Conservation (phyloP, 2,113 vertebrate species). For the Carettochelys insculpta region DNA sequence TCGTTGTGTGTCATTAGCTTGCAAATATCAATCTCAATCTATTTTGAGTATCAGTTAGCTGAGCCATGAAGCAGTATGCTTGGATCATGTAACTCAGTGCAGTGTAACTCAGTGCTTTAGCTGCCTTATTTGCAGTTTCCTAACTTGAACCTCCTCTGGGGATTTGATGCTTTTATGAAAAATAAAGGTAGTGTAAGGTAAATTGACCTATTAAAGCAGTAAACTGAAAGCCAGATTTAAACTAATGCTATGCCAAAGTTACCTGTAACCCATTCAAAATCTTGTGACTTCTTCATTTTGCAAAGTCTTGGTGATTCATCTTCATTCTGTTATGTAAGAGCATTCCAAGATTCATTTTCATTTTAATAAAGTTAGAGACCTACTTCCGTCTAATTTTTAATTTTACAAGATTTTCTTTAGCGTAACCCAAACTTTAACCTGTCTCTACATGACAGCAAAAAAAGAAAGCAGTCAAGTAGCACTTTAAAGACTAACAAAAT, state of each 20-base stretch:
- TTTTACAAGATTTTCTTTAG: not conserved
- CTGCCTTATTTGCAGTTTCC: not conserved
- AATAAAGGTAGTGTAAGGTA: not conserved
- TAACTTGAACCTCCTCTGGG: not conserved
- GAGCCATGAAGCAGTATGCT: not conserved
- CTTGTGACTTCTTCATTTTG: not conserved
- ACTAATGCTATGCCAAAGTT: not conserved
- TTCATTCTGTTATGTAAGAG: conserved; percentile 18
- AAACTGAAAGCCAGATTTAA: not conserved
- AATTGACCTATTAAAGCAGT: not conserved
- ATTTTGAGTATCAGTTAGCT: not conserved
- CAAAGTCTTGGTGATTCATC: not conserved
- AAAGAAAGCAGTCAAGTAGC: too few relatives aligned
- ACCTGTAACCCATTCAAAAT: not conserved
- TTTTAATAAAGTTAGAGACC: conserved; percentile 41
- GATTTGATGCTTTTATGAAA: not conserved
- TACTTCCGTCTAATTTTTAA: not conserved
- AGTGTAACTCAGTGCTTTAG: not conserved
- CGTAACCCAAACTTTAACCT: conserved; percentile 14
- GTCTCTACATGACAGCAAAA: conserved; percentile 20
- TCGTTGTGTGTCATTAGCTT: not conserved
- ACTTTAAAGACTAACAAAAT: too few relatives aligned
- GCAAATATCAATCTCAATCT: not conserved
- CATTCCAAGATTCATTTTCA: conserved; percentile 12
- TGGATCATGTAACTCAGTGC: not conserved